These are phyloP conservation scores for Scaptomyza graminum DNA, from an alignment of 1,140 invertebrate species.

Conservation along the genomic window DNA sequence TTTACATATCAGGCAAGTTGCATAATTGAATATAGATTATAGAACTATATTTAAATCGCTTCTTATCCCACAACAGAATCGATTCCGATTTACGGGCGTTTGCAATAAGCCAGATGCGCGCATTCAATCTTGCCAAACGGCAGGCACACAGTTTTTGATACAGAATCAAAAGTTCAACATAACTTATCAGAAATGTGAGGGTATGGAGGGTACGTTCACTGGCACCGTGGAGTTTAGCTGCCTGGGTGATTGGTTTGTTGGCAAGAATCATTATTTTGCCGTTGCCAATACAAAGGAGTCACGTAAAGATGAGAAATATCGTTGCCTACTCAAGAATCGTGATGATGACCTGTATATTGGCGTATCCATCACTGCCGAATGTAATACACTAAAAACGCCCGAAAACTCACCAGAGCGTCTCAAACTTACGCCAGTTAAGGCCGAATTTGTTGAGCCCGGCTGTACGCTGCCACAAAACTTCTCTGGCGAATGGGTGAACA, in stretches of 20 bases:
- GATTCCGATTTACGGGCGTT: constrained; percentile 95
- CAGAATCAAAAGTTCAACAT: constrained; percentile 99
- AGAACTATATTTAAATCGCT: constrained; percentile 15
- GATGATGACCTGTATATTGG: constrained; percentile 96
- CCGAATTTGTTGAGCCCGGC: constrained; percentile 94
- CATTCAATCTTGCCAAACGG: constrained; percentile 97
- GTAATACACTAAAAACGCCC: constrained; percentile 95
- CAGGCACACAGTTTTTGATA: constrained; percentile 97
- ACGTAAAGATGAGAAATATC: constrained; percentile 95
- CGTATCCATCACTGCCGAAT: constrained; percentile 96
- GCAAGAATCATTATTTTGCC: constrained; percentile 97
- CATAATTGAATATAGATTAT: neutral
- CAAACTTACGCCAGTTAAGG: constrained; percentile 91
- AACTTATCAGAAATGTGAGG: constrained; percentile 94
- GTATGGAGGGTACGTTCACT: constrained; percentile 92
- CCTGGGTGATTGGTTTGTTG: constrained; percentile 97
- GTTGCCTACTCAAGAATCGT: constrained; percentile 96
- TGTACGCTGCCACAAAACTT: constrained; percentile 97
- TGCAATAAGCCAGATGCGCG: constrained; percentile 93
- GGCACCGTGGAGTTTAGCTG: constrained; percentile 97
- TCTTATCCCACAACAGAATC: constrained; percentile 86
- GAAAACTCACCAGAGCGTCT: constrained; percentile 96
- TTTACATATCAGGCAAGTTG: constrained; percentile 92
- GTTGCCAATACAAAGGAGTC: constrained; percentile 97
- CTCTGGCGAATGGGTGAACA: constrained; percentile 97